Evolutionary conservation across 2,113 vertebrate genomes (phyloP).

Genomic region (Hydropotes inermis): DNA sequence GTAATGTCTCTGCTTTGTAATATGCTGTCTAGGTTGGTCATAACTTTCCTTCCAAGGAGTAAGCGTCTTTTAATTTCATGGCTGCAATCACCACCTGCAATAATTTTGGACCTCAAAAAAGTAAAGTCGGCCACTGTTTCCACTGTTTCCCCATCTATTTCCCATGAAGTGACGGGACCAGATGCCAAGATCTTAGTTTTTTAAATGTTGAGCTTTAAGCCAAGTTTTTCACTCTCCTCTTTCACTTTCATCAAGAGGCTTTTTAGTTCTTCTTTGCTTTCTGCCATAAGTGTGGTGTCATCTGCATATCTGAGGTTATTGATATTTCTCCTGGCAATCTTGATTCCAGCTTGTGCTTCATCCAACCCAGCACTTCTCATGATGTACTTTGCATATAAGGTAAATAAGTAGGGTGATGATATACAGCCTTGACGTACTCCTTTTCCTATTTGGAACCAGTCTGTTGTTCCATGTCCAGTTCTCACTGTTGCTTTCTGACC

Average conservation of each 20-base stretch:
- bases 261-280: background rate
- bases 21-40: no score
- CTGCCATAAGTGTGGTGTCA: background rate
- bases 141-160: no score
- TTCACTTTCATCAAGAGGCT: background rate
- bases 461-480: background rate
- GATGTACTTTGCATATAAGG: background rate
- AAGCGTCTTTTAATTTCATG: no score
- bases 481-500: background rate
- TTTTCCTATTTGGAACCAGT: background rate
- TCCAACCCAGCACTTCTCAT: background rate
- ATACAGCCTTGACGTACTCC: background rate
- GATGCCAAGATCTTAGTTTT: no score
- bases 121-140: background rate
- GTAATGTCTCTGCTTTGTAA: no score
- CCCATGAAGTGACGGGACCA: accelerated
- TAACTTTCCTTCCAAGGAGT: no score
- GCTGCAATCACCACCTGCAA: no score
- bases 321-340: background rate
- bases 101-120: background rate
- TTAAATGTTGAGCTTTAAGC: no score
- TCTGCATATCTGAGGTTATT: background rate
- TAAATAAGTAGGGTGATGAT: background rate
- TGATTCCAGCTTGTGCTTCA: background rate
- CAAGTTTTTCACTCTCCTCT: background rate